Evolutionary conservation across 2,888 invertebrate species (phyloP).

Genomic region (Limenitis camilla): DNA sequence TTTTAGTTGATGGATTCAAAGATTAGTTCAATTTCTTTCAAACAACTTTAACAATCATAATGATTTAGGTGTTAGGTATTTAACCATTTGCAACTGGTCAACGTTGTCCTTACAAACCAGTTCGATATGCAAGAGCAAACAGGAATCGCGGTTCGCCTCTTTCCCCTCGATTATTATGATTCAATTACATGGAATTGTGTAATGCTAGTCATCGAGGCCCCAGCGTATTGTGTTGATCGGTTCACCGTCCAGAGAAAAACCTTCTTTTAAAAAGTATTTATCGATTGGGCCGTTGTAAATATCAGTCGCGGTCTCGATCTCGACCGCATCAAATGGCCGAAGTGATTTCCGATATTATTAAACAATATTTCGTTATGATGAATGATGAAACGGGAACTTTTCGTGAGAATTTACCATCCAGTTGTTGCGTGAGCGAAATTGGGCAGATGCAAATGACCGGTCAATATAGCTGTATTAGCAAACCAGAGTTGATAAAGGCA

Average conservation of each 20-base stretch:
- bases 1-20: too few relatives aligned
- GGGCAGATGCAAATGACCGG: constrained; percentile 43
- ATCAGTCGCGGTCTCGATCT: constrained; percentile 57
- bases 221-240: constrained; percentile 17
- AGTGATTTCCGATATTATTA: constrained; percentile 26
- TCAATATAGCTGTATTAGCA: constrained; percentile 39
- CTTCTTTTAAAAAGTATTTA: constrained; percentile 21
- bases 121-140: constrained; percentile 47
- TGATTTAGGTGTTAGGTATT: too few relatives aligned
- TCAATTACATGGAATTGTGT: constrained; percentile 38
- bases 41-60: too few relatives aligned
- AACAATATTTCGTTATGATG: constrained; percentile 47
- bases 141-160: constrained; percentile 51
- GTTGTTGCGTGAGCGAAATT: constrained; percentile 34
- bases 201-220: constrained; percentile 21
- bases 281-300: constrained; percentile 47
- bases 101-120: constrained; percentile 38
- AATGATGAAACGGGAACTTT: constrained; percentile 48
- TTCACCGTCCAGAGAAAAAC: constrained; percentile 14
- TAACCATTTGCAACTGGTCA: background rate
- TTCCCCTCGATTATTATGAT: constrained; percentile 45
- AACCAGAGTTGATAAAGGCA: constrained; percentile 34
- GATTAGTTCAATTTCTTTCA: too few relatives aligned
- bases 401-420: constrained; percentile 39
- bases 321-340: constrained; percentile 31